Conservation (phyloP, 2,888 invertebrate genomes). For the Elegia similella region DNA sequence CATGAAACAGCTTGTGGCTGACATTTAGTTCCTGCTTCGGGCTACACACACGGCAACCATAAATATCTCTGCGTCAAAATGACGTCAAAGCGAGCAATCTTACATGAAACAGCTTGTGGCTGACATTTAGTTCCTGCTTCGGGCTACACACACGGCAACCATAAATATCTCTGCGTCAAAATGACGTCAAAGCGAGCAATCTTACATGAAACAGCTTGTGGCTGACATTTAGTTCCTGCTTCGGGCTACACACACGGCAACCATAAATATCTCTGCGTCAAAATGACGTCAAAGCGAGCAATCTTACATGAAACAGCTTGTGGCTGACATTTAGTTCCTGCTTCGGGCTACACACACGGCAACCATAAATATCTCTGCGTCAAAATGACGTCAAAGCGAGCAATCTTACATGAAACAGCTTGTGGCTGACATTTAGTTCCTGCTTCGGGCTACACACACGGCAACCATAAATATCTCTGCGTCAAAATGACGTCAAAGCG, state of each 20-base stretch:
- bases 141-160: no score
- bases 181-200: constrained; percentile 26
- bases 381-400: constrained; percentile 27
- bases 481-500: no score
- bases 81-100: constrained; percentile 24
- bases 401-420: constrained; percentile 21
- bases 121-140: constrained; percentile 16
- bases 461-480: no score
- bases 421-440: constrained; percentile 21
- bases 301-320: constrained; percentile 22
- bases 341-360: background rate
- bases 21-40: constrained; percentile 13
- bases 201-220: constrained; percentile 22
- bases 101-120: constrained; percentile 21
- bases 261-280: no score
- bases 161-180: no score
- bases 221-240: constrained; percentile 17
- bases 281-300: constrained; percentile 26
- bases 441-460: background rate
- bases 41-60: background rate
- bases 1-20: constrained; percentile 22
- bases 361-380: no score
- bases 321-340: constrained; percentile 18
- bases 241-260: no score
- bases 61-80: no score